These are phyloP conservation scores for Exephanes ischioxanthus DNA, from an alignment of 2,888 invertebrate genomes.

Conservation along the genomic window DNA sequence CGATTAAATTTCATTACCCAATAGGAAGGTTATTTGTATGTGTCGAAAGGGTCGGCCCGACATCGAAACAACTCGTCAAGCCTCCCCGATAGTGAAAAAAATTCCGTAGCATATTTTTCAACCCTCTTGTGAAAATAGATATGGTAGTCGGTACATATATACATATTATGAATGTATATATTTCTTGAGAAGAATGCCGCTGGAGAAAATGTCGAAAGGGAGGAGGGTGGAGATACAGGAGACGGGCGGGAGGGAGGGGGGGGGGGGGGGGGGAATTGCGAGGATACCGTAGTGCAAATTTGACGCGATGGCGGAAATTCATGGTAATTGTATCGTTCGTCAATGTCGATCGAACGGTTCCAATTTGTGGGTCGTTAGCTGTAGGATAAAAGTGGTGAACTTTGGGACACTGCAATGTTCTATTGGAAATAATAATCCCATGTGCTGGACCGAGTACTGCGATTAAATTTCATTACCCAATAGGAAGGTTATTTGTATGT, in stretches of 20 bases:
- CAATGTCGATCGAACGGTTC: background rate
- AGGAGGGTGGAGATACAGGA: background rate
- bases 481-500: background rate
- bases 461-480: background rate
- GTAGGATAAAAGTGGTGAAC: background rate
- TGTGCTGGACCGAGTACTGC: background rate
- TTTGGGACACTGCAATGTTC: background rate
- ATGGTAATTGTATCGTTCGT: background rate
- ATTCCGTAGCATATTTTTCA: conserved; percentile 46
- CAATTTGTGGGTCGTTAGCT: background rate
- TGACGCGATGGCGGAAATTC: background rate
- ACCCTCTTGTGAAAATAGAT: conserved; percentile 16
- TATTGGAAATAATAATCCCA: background rate
- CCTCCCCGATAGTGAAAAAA: too few species aligned
- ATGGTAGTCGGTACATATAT: background rate
- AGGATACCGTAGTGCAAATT: background rate
- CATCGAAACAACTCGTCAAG: background rate
- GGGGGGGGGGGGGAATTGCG: too few species aligned
- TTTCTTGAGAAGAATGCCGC: background rate
- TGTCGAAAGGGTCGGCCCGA: background rate
- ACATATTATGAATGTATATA: too few species aligned
- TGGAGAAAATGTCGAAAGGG: background rate
- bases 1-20: background rate
- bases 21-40: background rate
- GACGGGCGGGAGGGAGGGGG: background rate